Base-by-base conservation (phyloP, 1,140 invertebrate species). In the Brachionus calyciflorus region DNA sequence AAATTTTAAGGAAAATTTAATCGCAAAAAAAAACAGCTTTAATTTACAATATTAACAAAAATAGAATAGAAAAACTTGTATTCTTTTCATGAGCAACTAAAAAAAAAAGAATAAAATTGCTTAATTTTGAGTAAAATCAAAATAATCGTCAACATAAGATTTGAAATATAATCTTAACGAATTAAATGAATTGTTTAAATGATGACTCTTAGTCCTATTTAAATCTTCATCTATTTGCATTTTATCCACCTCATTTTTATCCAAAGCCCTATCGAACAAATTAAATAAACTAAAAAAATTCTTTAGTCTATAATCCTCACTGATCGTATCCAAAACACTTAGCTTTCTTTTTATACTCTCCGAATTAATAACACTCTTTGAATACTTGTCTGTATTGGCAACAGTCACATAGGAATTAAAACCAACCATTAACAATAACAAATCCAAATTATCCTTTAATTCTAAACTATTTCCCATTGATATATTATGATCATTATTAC, bases 241-340 rank as follows among this genome's bases (percentile, higher is more conserved):
- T 24, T 26, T 44, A 14, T 65, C 60, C 24, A 7, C 19, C 3
- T 44, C 2, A 46, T 65, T 65, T 24, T 24, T 17, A 26, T 24
- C 17, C 4, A 44, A 44, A 12, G 21, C 46, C n/a, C 33, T 30
- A 19, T 73, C 69, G 1, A 41, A 10, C 33, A 73, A 40, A 40
- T 73, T 73, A 26, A 6, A 51, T 9, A 73, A 19, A 41, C 69
- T 6, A 5, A 73, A 14, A 55, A 73, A 73, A n/a, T 73, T 73
- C 14, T 40, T 49, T 28, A 73, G 24, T 37, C 48, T 49, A 41
- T 73, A 73, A 30, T 73, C 69, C 3, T 51, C 46, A 19, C 46
- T 21, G n/a, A 73, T 5, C 19, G 69, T 30, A 19, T 51, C 48
- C 17, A 65, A 14, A 65, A 44, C 12, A 14, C 33, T 30, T 24